Evolutionary conservation across 30 jellyfish, hydroid and myxozoan species (phyloP), one percentile per base, ranked within the genome.

Genomic region (Chrysaora quinquecirrha): DNA sequence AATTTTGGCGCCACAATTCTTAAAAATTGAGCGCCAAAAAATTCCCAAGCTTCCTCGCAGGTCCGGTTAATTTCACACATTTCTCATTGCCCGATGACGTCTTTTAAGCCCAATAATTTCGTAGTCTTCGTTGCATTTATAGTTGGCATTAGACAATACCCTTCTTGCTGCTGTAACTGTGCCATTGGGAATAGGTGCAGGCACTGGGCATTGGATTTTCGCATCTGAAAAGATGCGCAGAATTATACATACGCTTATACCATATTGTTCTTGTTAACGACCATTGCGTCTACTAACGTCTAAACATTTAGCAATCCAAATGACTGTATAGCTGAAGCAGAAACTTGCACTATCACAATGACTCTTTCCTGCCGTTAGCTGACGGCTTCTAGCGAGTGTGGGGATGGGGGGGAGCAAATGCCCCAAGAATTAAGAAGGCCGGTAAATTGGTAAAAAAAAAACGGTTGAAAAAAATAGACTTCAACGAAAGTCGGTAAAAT

Each of bases 81-180:
- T n/a, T n/a, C n/a, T n/a, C n/a, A n/a, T n/a, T n/a, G n/a, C n/a
- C n/a, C n/a, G n/a, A n/a, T n/a, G n/a, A n/a, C n/a, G n/a, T n/a
- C n/a, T n/a, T n/a, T n/a, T n/a, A n/a, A n/a, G 4, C 31, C 73
- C 73, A 27, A 20, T 27, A 18, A 60, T 23, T 30, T 30, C 30
- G 73, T 60, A 60, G 35, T 30, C 73, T 60, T 60, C 31, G 33
- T 16, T 60, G 73, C 73, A 60, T 60, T 14, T 60, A 31, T 60
- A 60, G 30, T 60, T 3, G 23, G 33, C 73, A 20, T 30, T 27
- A 60, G 33, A 6, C 23, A 4, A 20, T 60, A 7, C 33, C 33
- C 73, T 2, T 38, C 54, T 38, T 52, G 68, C 9, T 19, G 68
- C 68, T 20, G 6, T 52, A 12, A 52, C 68, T 10, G 29, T 10